Conservation (phyloP, 2,113 vertebrate species). For the Alligator sinensis region DNA sequence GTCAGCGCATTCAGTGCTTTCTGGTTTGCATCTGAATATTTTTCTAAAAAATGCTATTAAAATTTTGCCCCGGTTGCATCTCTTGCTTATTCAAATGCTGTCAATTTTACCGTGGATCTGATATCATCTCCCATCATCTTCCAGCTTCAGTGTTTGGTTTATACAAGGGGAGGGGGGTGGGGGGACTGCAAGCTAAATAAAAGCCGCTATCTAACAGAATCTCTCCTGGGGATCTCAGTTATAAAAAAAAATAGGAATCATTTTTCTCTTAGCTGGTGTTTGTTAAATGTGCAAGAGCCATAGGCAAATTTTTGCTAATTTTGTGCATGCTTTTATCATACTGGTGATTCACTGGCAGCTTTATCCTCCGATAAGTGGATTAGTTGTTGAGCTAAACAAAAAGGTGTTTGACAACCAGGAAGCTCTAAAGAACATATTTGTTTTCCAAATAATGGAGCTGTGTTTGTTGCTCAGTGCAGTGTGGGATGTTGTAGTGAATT, state of each 20-base stretch:
- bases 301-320: conserved; percentile 83
- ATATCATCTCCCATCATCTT: conserved; percentile 65
- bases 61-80: not conserved
- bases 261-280: conserved; percentile 69
- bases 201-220: conserved; percentile 65
- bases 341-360: conserved; percentile 77
- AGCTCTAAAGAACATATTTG: conserved; percentile 83
- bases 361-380: conserved; percentile 87
- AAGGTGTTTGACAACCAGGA: conserved; percentile 77
- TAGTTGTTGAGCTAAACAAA: conserved; percentile 85
- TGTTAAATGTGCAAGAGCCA: conserved; percentile 75
- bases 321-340: conserved; percentile 83
- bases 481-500: conserved; percentile 3
- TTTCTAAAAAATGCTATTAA: conserved; percentile 18
- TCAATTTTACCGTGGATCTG: conserved; percentile 48
- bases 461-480: conserved; percentile 51
- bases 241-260: conserved; percentile 42
- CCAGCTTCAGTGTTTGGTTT: conserved; percentile 29
- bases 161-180: not conserved
- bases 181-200: conserved; percentile 14
- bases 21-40: not conserved
- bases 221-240: conserved; percentile 70
- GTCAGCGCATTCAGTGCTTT: not conserved
- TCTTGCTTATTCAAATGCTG: conserved; percentile 54
- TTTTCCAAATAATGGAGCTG: conserved; percentile 79